phyloP scores from a whole-genome alignment of 2,888 invertebrate species.

The Athalia rosae region DNA sequence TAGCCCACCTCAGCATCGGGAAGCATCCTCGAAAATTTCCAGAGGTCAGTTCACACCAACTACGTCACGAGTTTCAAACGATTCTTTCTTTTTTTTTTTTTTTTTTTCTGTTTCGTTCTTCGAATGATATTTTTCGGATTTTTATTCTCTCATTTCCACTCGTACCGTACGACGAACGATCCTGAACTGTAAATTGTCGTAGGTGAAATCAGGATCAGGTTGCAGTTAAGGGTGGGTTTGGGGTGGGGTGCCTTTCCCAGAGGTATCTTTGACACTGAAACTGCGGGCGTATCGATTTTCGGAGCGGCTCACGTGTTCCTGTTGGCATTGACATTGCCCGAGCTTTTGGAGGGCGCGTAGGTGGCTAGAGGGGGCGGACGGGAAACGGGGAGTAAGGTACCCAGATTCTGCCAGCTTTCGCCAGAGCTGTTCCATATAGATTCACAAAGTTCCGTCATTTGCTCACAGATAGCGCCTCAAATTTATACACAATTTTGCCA shows the following conservation, averaged over 20 bases:
- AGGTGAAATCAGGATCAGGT: background rate
- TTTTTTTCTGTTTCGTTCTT: background rate
- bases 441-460: no score
- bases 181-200: background rate
- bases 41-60: conserved; percentile 12
- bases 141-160: background rate
- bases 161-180: background rate
- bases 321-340: conserved; percentile 73
- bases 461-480: no score
- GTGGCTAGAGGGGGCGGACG: conserved; percentile 45
- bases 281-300: conserved; percentile 67
- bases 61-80: no score
- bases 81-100: background rate
- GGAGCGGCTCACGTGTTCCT: conserved; percentile 67
- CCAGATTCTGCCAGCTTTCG: conserved; percentile 21
- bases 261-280: conserved; percentile 62
- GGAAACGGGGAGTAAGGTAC: conserved; percentile 40
- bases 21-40: conserved; percentile 4
- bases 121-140: background rate
- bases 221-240: background rate
- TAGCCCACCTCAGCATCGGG: background rate
- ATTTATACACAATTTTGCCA: no score
- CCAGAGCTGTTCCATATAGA: background rate
- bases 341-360: conserved; percentile 50
- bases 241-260: conserved; percentile 14